These are phyloP conservation scores for Pantelozetes paolii DNA, from an alignment of 2,888 invertebrate species.

Conservation along the genomic window DNA sequence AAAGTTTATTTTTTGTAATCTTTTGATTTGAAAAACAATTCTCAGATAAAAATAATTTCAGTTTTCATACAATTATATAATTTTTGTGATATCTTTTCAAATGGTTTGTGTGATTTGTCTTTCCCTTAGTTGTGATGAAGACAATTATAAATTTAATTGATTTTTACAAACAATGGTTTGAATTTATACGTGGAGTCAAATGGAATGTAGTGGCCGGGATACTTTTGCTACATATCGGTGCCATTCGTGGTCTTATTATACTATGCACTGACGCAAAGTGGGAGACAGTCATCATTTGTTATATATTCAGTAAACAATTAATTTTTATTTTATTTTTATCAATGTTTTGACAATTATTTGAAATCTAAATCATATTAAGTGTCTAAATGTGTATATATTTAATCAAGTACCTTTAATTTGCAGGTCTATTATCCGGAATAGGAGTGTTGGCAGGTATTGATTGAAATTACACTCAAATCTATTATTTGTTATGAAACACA, in stretches of 20 bases:
- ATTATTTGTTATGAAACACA: not conserved
- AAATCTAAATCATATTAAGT: not conserved
- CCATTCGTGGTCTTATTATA: not conserved
- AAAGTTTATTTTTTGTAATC: too few relatives aligned
- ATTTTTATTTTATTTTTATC: not conserved
- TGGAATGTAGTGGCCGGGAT: not conserved
- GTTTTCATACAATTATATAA: too few relatives aligned
- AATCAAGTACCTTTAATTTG: not conserved
- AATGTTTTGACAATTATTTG: not conserved
- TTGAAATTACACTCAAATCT: not conserved
- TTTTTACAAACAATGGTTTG: conserved; percentile 13
- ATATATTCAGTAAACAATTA: conserved; percentile 24
- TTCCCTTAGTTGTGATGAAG: not conserved
- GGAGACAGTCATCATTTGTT: conserved; percentile 6
- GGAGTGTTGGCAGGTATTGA: conserved; percentile 21
- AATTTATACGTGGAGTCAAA: not conserved
- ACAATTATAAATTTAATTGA: not conserved
- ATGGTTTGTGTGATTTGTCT: too few relatives aligned
- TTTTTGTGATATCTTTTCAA: too few relatives aligned
- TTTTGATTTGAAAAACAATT: too few relatives aligned
- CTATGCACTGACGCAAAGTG: not conserved
- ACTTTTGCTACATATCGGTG: not conserved
- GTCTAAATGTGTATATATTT: not conserved
- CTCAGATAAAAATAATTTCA: too few relatives aligned
- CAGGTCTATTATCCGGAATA: conserved; percentile 14